A percentile compares a stretch with the other conserved stretches of the same genome.
These are phyloP conservation scores for Listronotus oregonensis DNA, from an alignment of 1,140 invertebrate genomes.

Conservation along the genomic window DNA sequence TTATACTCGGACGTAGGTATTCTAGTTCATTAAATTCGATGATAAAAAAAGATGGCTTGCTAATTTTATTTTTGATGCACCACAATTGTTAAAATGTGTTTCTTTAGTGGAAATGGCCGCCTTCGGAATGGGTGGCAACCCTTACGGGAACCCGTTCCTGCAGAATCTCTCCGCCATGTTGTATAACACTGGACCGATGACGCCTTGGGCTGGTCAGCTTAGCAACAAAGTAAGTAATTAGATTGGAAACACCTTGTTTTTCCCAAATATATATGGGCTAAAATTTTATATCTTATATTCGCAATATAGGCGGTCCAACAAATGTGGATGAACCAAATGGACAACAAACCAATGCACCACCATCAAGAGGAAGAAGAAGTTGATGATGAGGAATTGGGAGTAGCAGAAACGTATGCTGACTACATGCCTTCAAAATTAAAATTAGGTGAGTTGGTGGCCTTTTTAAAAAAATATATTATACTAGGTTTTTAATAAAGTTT, in stretches of 20 bases:
- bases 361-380: slow-evolving; percentile 62
- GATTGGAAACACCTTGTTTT: too few species aligned
- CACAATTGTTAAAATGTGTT: too few species aligned
- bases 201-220: slow-evolving; percentile 57
- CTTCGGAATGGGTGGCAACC: slow-evolving; percentile 61
- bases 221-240: slow-evolving; percentile 51
- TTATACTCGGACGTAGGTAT: too few species aligned
- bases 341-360: slow-evolving; percentile 55
- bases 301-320: slow-evolving; percentile 55
- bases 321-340: slow-evolving; percentile 62
- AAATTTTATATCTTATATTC: background rate
- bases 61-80: too few species aligned
- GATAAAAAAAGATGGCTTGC: too few species aligned
- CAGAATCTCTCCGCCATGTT: slow-evolving; percentile 60
- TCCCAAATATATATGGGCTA: too few species aligned
- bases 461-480: too few species aligned
- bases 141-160: slow-evolving; percentile 62
- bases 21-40: too few species aligned
- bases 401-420: slow-evolving; percentile 96
- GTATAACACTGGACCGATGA: slow-evolving; percentile 59
- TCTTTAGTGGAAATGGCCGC: slow-evolving; percentile 65
- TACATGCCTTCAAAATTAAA: slow-evolving; percentile 98
- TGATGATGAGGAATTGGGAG: slow-evolving; percentile 95
- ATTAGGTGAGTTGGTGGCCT: slow-evolving; percentile 56
- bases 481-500: too few species aligned